These are phyloP conservation scores for Macrostomum lignano DNA, from an alignment of 1,140 invertebrate genomes.

Conservation along the genomic window DNA sequence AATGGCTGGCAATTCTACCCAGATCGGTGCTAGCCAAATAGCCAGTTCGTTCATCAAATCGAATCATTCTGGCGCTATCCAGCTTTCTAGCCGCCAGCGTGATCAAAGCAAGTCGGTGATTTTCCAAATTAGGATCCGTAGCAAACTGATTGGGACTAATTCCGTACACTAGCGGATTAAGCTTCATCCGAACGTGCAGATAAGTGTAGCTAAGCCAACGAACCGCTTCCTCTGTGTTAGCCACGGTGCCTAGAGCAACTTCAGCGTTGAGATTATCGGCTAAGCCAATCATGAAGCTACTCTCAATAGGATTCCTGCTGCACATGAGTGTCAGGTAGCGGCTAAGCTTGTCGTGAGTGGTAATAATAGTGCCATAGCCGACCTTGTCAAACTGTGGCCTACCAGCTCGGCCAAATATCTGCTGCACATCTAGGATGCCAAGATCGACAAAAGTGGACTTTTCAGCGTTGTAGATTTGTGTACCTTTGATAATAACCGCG, in stretches of 20 bases:
- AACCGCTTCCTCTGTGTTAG: conserved; percentile 73
- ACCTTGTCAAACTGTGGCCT: conserved; percentile 44
- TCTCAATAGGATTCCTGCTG: conserved; percentile 89
- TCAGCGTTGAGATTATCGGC: conserved; percentile 94
- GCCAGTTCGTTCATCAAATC: conserved; percentile 52
- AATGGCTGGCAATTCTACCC: conserved; percentile 79
- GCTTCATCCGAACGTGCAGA: conserved; percentile 63
- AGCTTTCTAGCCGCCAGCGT: conserved; percentile 45
- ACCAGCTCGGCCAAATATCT: conserved; percentile 94
- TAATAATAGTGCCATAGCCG: conserved; percentile 78
- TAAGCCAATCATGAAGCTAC: conserved; percentile 63
- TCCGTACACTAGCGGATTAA: conserved; percentile 69
- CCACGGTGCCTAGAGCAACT: conserved; percentile 68
- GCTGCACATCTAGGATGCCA: conserved; percentile 79
- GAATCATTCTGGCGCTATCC: conserved; percentile 72
- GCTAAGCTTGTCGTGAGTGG: conserved; percentile 57
- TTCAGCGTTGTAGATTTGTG: conserved; percentile 83
- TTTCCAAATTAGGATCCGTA: too few relatives aligned
- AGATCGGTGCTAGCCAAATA: conserved; percentile 51
- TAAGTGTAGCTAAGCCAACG: conserved; percentile 94
- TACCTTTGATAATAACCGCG: conserved; percentile 83
- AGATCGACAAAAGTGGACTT: conserved; percentile 74
- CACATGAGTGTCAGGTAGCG: conserved; percentile 77
- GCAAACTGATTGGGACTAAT: too few relatives aligned
- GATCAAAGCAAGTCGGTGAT: conserved; percentile 48